phyloP scores from a whole-genome alignment of 2,888 invertebrate genomes.

The Xanthorhoe designata region DNA sequence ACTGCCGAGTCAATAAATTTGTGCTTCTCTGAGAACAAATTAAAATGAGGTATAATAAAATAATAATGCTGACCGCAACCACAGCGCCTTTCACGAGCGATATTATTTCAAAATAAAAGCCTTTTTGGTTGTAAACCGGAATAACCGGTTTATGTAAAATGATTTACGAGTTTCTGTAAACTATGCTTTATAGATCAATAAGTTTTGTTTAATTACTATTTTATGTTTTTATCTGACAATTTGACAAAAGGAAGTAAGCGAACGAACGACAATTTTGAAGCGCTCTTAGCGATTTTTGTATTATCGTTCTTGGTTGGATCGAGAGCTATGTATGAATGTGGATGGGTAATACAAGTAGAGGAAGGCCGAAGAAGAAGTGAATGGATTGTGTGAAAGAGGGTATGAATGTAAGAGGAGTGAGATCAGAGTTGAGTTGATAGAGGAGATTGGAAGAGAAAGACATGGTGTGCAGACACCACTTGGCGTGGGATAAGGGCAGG shows the following conservation, averaged over 20 bases:
- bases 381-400: too few species aligned
- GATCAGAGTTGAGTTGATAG: too few species aligned
- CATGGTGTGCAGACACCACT: too few species aligned
- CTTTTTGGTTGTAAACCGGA: constrained; percentile 19
- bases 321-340: too few species aligned
- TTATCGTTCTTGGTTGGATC: too few species aligned
- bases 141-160: constrained; percentile 22
- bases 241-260: background rate
- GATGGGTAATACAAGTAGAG: too few species aligned
- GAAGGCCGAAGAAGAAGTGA: too few species aligned
- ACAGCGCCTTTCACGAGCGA: constrained; percentile 25
- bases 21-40: constrained; percentile 17
- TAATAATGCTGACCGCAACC: constrained; percentile 31
- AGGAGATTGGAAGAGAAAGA: too few species aligned
- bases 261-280: background rate
- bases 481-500: too few species aligned
- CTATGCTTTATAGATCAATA: background rate
- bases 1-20: constrained; percentile 24
- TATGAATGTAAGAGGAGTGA: too few species aligned
- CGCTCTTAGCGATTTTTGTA: background rate
- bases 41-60: constrained; percentile 26
- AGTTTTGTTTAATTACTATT: background rate
- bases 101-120: constrained; percentile 29
- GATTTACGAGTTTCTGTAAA: constrained; percentile 13
- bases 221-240: background rate